These are phyloP conservation scores for Synanthedon vespiformis DNA, from an alignment of 2,888 invertebrate species.

Conservation along the genomic window DNA sequence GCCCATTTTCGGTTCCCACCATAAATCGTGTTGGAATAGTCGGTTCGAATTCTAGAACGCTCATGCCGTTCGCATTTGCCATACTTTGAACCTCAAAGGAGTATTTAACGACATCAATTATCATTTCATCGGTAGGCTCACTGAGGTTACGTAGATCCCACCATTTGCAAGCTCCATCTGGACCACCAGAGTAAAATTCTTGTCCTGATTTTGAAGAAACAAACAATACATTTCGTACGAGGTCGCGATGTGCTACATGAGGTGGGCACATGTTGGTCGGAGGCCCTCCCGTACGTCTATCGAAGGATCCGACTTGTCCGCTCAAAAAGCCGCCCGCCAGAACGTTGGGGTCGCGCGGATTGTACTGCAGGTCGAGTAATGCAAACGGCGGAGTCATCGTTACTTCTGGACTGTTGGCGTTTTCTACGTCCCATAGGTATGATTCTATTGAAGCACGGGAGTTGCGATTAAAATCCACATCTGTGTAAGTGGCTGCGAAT, in stretches of 20 bases:
- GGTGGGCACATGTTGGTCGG: conserved; percentile 79
- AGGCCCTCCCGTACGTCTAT: conserved; percentile 78
- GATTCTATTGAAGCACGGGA: conserved; percentile 30
- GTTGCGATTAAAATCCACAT: conserved; percentile 77
- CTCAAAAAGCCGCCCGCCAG: conserved; percentile 77
- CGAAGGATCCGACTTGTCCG: conserved; percentile 80
- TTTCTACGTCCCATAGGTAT: conserved; percentile 93
- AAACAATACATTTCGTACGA: conserved; percentile 87
- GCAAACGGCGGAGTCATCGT: conserved; percentile 77
- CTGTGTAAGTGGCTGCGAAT: conserved; percentile 86
- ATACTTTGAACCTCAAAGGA: conserved; percentile 60
- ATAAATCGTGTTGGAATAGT: conserved; percentile 81
- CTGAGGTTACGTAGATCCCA: conserved; percentile 78
- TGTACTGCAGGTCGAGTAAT: conserved; percentile 85
- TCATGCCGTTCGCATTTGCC: conserved; percentile 70
- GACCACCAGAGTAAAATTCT: conserved; percentile 92
- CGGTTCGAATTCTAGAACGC: conserved; percentile 76
- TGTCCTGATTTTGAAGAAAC: conserved; percentile 92
- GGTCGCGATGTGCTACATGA: conserved; percentile 87
- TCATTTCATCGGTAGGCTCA: conserved; percentile 74
- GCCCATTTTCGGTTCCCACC: conserved; percentile 77
- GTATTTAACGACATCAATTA: conserved; percentile 74
- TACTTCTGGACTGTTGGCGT: conserved; percentile 81
- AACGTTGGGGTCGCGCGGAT: conserved; percentile 79
- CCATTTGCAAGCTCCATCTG: conserved; percentile 89